phyloP scores from a whole-genome alignment of 2,113 vertebrate species.

The Odocoileus hemionus region DNA sequence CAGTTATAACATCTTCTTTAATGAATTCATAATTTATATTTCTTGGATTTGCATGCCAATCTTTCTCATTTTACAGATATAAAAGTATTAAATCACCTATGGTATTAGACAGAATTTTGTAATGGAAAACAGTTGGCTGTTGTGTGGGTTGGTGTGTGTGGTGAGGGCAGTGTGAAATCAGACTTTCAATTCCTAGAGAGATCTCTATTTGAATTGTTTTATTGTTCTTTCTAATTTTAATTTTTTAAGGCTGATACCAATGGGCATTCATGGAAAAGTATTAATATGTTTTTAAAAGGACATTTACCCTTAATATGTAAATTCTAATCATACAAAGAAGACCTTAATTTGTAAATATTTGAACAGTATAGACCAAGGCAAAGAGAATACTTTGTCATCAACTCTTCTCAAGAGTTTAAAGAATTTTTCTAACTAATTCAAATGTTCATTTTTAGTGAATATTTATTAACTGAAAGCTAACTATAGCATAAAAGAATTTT shows the following conservation, averaged over 20 bases:
- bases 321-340: neutral
- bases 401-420: neutral
- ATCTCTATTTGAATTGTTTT: neutral
- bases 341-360: conserved; percentile 7
- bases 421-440: conserved; percentile 33
- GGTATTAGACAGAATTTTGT: conserved; percentile 69
- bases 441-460: conserved; percentile 17
- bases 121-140: neutral
- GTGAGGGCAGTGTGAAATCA: neutral
- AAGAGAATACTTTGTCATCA: neutral
- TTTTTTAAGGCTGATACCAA: conserved; percentile 5
- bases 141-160: neutral
- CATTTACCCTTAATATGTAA: neutral
- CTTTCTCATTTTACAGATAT: conserved; percentile 28
- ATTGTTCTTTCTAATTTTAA: neutral
- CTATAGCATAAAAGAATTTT: conserved; percentile 40
- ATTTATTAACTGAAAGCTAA: conserved; percentile 50
- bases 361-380: neutral
- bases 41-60: conserved; percentile 63
- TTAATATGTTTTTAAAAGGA: neutral
- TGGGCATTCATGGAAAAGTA: neutral
- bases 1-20: conserved; percentile 18
- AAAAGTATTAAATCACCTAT: conserved; percentile 62
- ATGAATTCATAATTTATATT: conserved; percentile 46
- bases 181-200: neutral